phyloP scores from a whole-genome alignment of 1,140 invertebrate species.

The Heterodera carotae region DNA sequence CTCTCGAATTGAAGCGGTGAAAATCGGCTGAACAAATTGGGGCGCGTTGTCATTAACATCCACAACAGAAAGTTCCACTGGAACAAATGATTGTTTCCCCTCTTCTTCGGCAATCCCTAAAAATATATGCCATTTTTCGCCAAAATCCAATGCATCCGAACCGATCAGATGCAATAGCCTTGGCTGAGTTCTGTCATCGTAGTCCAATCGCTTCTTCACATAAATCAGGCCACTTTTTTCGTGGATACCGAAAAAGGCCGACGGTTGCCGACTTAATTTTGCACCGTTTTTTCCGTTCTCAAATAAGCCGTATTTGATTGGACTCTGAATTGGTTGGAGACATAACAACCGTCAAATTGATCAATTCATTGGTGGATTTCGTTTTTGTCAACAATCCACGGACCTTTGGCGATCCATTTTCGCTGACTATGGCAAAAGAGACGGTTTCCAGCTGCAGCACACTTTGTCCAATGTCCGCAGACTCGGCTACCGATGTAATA shows the following conservation, averaged over 20 bases:
- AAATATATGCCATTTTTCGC: background rate
- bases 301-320: conserved; percentile 33
- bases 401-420: background rate
- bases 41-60: conserved; percentile 89
- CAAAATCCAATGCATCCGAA: no score
- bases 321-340: conserved; percentile 18
- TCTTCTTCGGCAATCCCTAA: conserved; percentile 57
- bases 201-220: conserved; percentile 50
- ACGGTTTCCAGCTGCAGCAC: conserved; percentile 53
- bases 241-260: conserved; percentile 50
- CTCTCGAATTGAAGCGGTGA: conserved; percentile 78
- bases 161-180: conserved; percentile 56
- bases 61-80: conserved; percentile 75
- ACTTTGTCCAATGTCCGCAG: conserved; percentile 54
- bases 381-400: no score
- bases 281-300: conserved; percentile 9
- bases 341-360: background rate
- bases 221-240: conserved; percentile 47
- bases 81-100: conserved; percentile 45
- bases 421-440: background rate
- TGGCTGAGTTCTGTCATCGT: conserved; percentile 51
- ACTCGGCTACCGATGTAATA: conserved; percentile 46
- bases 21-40: conserved; percentile 78
- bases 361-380: background rate
- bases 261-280: conserved; percentile 2